Evolutionary conservation across 2,888 invertebrate species (phyloP).

Genomic region (Drosophila anomelani): DNA sequence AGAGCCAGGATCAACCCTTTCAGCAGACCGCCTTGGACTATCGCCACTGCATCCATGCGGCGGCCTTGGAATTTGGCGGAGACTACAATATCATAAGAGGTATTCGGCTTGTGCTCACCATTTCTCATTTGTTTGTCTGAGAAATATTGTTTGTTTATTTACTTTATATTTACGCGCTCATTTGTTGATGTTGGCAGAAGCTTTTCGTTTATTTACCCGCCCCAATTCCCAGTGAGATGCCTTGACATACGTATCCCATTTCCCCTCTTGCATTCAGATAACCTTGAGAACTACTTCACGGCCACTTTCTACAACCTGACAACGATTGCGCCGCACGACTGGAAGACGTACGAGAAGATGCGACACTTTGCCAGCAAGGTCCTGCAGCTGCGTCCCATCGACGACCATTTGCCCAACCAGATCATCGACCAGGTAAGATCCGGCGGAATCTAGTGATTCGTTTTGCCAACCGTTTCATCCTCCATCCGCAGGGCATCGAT

Average conservation of each 20-base stretch:
- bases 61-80: slow-evolving; percentile 86
- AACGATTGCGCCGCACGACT: slow-evolving; percentile 98
- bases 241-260: not conserved
- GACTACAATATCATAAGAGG: slow-evolving; percentile 88
- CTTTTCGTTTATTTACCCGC: not conserved
- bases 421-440: slow-evolving; percentile 93
- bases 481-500: slow-evolving; percentile 90
- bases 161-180: slow-evolving; percentile 10
- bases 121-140: not conserved
- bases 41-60: slow-evolving; percentile 87
- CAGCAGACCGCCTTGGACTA: slow-evolving; percentile 86
- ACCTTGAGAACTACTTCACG: slow-evolving; percentile 95
- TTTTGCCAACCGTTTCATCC: not conserved
- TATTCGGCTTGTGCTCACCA: not conserved
- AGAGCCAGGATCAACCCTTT: slow-evolving; percentile 90
- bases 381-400: slow-evolving; percentile 92
- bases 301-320: slow-evolving; percentile 98
- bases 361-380: slow-evolving; percentile 94
- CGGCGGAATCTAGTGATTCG: no score
- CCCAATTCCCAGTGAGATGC: not conserved
- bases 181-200: not conserved
- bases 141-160: not conserved
- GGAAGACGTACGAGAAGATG: slow-evolving; percentile 99
- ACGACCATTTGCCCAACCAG: slow-evolving; percentile 97
- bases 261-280: slow-evolving; percentile 72